phyloP scores from a whole-genome alignment of 2,113 vertebrate genomes.

The Thryonomys swinderianus region DNA sequence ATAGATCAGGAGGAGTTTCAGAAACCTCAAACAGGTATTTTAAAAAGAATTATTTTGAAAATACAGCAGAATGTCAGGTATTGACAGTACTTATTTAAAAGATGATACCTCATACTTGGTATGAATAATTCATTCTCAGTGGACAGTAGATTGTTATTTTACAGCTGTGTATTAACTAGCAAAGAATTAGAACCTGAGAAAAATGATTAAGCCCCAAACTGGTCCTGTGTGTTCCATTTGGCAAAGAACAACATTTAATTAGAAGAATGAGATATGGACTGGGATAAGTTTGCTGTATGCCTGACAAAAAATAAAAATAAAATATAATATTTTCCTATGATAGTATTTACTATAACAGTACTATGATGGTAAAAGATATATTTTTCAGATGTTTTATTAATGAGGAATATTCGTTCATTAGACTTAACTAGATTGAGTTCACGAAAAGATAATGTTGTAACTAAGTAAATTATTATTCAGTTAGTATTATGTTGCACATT shows the following conservation, averaged over 20 bases:
- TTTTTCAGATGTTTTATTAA: conserved; percentile 1
- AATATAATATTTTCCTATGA: too few relatives aligned
- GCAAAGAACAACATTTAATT: not conserved
- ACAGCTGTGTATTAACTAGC: not conserved
- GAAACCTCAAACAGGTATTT: not conserved
- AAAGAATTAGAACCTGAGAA: not conserved
- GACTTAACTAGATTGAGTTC: not conserved
- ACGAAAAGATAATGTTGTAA: not conserved
- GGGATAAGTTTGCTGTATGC: not conserved
- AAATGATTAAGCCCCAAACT: not conserved
- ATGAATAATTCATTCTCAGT: not conserved
- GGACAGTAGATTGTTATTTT: not conserved
- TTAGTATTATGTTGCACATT: not conserved
- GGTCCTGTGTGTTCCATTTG: not conserved
- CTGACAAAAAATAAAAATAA: not conserved
- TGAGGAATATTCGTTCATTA: not conserved
- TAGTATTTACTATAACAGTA: too few relatives aligned
- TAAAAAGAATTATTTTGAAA: not conserved
- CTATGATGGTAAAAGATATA: not conserved
- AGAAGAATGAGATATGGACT: not conserved
- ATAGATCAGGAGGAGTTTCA: not conserved
- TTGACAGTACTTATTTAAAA: not conserved
- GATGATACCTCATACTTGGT: not conserved
- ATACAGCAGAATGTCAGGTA: not conserved
- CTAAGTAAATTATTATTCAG: not conserved